Evolutionary conservation across 2,797 vertebrate species (phyloP), one percentile per base, ranked within the genome.

Genomic region (Microctenopoma stevenorrisi): DNA sequence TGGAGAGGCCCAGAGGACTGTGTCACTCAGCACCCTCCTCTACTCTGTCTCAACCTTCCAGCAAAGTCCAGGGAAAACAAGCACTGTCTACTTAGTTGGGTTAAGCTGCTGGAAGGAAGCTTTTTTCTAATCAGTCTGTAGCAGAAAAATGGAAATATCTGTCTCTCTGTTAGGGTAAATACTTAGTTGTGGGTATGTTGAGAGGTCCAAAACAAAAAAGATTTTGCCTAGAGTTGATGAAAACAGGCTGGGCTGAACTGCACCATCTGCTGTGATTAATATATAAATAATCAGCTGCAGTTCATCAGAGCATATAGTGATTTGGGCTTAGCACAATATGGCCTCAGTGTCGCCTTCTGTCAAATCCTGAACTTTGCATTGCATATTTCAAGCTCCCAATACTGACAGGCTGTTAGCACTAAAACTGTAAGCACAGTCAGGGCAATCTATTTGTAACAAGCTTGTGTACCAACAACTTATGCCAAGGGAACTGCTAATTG

Each of bases 191-290:
- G 7, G 26, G 50, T 40, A 64, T 54, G 59, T 42, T 58, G 42
- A 72, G 51, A 79, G 4, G 46, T 68, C 49, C 60, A 72, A 68
- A 87, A 73, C 18, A 47, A 72, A 76, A 74, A 72, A 52, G 35
- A 60, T 83, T 78, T 71, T 30, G 78, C 48, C 72, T 25, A 59
- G 37, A 76, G 78, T 58, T 52, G 64, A 68, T 68, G 15, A 65
- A 86, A 86, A 72, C 25, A 71, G 49, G 64, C 72, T 25, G 44
- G 59, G 70, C 76, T 61, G 76, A 83, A 79, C 72, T 1, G 15
- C 78, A 74, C 88, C 88, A 91, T 91, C 88, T 92, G 88, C 71
- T 89, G 73, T 62, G 67, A 86, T 72, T 78, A 86, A 88, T 81
- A 82, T 74, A 84, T 81, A 83, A 83, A 86, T 72, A 71, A 88